Evolutionary conservation across 23 tunicate species (phyloP), one percentile per base, ranked within the genome.

Genomic region (Halocynthia aurantium): DNA sequence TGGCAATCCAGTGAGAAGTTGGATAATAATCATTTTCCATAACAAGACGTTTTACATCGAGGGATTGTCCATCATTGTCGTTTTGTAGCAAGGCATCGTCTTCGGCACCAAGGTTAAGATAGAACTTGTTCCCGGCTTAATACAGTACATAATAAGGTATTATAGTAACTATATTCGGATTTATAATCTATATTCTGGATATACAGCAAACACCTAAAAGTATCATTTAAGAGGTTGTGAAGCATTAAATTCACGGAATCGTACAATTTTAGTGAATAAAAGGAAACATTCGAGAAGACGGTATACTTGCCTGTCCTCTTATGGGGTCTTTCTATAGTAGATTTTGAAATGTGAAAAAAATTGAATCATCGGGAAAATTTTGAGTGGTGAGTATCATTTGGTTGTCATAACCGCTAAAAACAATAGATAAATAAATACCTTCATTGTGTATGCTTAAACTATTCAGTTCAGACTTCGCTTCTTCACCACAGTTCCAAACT

Each of bases 1-100:
- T 50, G 6, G 87, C 95, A 0, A 77, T 52, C 95, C 95, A 88
- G n/a, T 79, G 76, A 7, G 87, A 83, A 11, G 95, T 77, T 9
- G 5, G 7, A 53, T 67, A 79, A 72, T 83, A 88, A 51, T 75
- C 62, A 10, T 77, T 88, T 76, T 88, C 95, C 87, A 88, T 83
- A 70, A 83, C 95, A 5, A 88, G 80, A 18, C 70, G 75, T 7
- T 52, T 31, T 20, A 6, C 53, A 53, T 20, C 31, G 9, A 15
- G 22, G 17, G 22, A 20, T 15, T 65, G 10, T 10, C 17, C 15
- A 12, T 18, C 68, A 6, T 55, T n/a, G 15, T n/a, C 22, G 8
- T 50, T 9, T 31, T 61, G 31, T 22, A n/a, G 50, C 40, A 13
- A 64, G 50, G 17, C 49, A 77, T 76, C 80, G 50, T 50, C 5